phyloP scores from a whole-genome alignment of 2,888 invertebrate species.

The Blastobasis adustella region DNA sequence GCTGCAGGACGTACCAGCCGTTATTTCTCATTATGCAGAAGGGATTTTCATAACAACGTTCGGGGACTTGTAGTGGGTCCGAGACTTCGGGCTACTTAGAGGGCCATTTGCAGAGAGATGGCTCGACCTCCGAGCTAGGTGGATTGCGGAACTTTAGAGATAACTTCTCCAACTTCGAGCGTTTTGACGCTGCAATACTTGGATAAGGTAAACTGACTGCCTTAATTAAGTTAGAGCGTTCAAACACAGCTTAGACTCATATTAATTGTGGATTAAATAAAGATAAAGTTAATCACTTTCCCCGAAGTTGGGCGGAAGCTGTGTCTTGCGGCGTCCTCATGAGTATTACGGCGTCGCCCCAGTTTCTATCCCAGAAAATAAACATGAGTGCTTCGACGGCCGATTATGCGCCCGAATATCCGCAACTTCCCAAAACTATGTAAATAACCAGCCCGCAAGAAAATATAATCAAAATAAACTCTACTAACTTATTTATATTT shows the following conservation, averaged over 20 bases:
- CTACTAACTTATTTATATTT: constrained; percentile 15
- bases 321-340: neutral
- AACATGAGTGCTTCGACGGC: no score
- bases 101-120: constrained; percentile 62
- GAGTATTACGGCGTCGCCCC: neutral
- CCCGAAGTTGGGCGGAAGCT: constrained; percentile 3
- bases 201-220: constrained; percentile 66
- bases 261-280: constrained; percentile 34
- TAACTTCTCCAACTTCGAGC: constrained; percentile 68
- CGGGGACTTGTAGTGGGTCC: constrained; percentile 36
- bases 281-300: constrained; percentile 19
- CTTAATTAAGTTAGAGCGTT: constrained; percentile 61
- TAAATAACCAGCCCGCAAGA: neutral
- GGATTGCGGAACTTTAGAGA: constrained; percentile 66
- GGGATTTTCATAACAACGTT: constrained; percentile 54
- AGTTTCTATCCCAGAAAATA: no score
- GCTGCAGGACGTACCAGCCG: constrained; percentile 17
- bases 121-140: constrained; percentile 65
- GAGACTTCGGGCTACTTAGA: constrained; percentile 62
- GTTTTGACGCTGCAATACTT: constrained; percentile 68
- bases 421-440: no score
- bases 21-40: constrained; percentile 44
- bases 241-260: constrained; percentile 40
- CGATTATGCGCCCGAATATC: no score
- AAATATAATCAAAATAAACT: constrained; percentile 3